These are phyloP conservation scores for Augochlorella aurata DNA, from an alignment of 2,888 invertebrate genomes.

Conservation along the genomic window DNA sequence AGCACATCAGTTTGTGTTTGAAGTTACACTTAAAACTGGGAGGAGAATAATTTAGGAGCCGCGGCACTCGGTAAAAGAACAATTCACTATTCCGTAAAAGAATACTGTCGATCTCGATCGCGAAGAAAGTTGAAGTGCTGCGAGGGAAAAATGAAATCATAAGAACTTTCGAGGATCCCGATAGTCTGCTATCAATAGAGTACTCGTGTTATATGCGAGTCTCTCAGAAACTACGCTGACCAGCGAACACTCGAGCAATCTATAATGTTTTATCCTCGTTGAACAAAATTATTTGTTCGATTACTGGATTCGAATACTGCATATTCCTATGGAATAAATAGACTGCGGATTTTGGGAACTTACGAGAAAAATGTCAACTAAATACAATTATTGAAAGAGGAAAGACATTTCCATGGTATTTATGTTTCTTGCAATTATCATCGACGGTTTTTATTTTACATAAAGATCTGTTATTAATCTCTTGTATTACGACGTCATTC, in stretches of 20 bases:
- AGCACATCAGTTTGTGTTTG: constrained; percentile 29
- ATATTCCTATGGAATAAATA: no score
- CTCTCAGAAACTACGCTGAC: neutral
- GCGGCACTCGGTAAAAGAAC: neutral
- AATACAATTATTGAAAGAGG: no score
- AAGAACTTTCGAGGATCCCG: neutral
- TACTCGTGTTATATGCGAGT: neutral
- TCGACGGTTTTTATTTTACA: no score
- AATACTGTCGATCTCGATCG: neutral
- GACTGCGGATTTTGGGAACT: no score
- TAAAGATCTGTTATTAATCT: no score
- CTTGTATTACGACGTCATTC: no score
- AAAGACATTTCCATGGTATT: no score
- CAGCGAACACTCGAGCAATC: neutral
- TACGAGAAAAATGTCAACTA: no score
- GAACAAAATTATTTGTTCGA: no score
- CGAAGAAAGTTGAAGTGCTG: constrained; percentile 19
- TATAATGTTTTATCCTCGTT: no score
- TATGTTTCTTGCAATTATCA: no score
- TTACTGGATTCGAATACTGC: no score
- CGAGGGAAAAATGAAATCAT: neutral
- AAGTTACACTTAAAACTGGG: constrained; percentile 26
- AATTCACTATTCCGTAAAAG: constrained; percentile 24
- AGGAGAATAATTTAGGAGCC: constrained; percentile 37
- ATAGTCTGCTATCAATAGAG: neutral